Base-by-base conservation (phyloP, 64 coral and sea anemone species). In the Hydrozoanthus tunicans region DNA sequence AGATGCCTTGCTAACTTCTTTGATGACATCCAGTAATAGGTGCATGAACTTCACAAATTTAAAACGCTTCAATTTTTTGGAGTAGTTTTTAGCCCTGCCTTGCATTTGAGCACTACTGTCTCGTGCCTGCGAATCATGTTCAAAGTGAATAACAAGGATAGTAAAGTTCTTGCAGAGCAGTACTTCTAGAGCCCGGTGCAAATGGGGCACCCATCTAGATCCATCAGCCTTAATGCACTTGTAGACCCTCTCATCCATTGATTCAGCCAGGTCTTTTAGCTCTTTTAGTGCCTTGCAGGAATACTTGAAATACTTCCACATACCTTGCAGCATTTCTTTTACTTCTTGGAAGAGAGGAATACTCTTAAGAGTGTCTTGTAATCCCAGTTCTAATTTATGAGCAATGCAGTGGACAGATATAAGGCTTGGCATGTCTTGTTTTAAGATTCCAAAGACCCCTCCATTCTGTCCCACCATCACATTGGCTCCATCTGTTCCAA, bases 311-410 rank as follows among this genome's bases (percentile, higher is more conserved):
- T 89, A 27, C 57, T 90, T 62, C 77, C 71, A 94, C 63, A 94
- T 66, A 11, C 85, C 89, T 20, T 12, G 68, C 10, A 94, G 51
- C 24, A 73, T 17, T 63, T 88, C 78, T 14, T 69, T 52, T 9
- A 90, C 66, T 58, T 94, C 88, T 62, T 82, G 27, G 70, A 94
- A 71, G 59, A 82, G 78, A 73, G 78, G 24, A 9, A 23, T 77
- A 4, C 77, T 51, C 57, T 86, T 56, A 26, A 20, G 23, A 62
- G 70, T 25, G 62, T 93, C 77, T 6, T 86, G 76, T 26, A 94
- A 80, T 54, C 85, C 92, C 6, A 90, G 54, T 62, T 94, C 92
- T 26, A 94, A 67, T 27, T 81, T 90, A 70, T 94, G 86, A 70
- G 75, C 85, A 51, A 88, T 55, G 68, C 92, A 94, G 77, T 89